These are phyloP conservation scores for Drosophila kanapiae DNA, from an alignment of 1,140 invertebrate genomes.

Conservation along the genomic window DNA sequence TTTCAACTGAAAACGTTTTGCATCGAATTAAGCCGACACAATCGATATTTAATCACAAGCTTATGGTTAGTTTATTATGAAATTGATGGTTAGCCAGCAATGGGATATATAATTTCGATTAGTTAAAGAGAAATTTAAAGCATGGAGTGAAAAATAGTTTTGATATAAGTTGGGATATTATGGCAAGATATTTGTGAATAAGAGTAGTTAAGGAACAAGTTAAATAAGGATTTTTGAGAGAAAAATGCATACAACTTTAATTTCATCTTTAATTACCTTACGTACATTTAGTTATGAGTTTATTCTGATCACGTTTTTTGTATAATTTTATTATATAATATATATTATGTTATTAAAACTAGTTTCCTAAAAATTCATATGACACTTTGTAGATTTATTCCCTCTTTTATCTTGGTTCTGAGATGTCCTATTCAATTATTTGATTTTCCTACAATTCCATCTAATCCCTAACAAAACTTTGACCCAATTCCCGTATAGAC, in stretches of 20 bases:
- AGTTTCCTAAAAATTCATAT: not conserved
- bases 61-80: slow-evolving; percentile 59
- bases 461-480: slow-evolving; percentile 22
- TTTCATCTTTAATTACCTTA: too few relatives aligned
- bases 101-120: slow-evolving; percentile 10
- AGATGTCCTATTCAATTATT: not conserved
- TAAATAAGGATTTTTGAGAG: not conserved
- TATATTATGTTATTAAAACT: not conserved
- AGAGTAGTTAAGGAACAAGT: not conserved
- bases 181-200: not conserved
- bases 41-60: slow-evolving; percentile 72
- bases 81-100: slow-evolving; percentile 15
- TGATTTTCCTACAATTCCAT: slow-evolving; percentile 5
- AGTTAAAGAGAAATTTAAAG: slow-evolving; percentile 27
- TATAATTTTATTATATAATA: not conserved
- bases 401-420: not conserved
- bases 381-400: not conserved
- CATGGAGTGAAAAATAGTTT: not conserved
- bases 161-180: not conserved
- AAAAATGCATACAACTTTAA: not conserved
- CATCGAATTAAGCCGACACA: slow-evolving; percentile 45
- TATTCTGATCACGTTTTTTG: too few relatives aligned
- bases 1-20: slow-evolving; percentile 60
- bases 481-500: slow-evolving; percentile 48
- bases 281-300: too few relatives aligned